Base-by-base conservation (phyloP, 2,888 invertebrate genomes). In the Hoplodrina blanda region DNA sequence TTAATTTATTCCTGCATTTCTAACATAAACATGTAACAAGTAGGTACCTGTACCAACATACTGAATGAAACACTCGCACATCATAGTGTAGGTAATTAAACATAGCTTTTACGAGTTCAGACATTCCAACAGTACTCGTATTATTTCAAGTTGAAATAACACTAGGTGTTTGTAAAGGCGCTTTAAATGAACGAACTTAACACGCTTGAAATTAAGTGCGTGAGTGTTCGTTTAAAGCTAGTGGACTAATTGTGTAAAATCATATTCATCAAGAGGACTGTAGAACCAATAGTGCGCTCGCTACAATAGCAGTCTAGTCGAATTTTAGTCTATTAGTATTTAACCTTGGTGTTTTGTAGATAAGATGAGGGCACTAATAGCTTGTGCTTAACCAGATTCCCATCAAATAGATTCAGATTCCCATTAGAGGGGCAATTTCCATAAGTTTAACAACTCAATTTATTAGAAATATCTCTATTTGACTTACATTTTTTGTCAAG, bases 121-220 rank as follows among this genome's bases (percentile, higher is more conserved):
- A 63, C 59, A 74, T 74, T 78, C 50, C 65, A 59, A 53, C 52
- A 49, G 20, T 62, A 37, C 11, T 46, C 49, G 25, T 71, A 50
- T 76, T 80, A 65, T 81, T 78, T 60, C 25, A 68, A 62, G 25
- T 50, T 54, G n/a, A 65, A 77, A 76, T 68, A 76, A 78, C 56
- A 75, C 19, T n/a, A 65, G 25, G 49, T 75, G 55, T 80, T 77
- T 69, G 55, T 65, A 69, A 69, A 65, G 70, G 80, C 69, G 57
- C 37, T 61, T n/a, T 20, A 59, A 76, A 76, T 65, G 61, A 55
- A 52, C 37, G n/a, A 67, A 67, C 49, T 73, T 52, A 62, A 67
- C 62, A 67, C 46, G 67, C 52, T 44, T 49, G 17, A 56, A 53
- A 62, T 70, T n/a, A 30, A 70, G 13, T 50, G 25, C 49, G 25